Evolutionary conservation across 1,140 invertebrate genomes (phyloP), one percentile per base, ranked within the genome.

Genomic region (Cryptotermes secundus): DNA sequence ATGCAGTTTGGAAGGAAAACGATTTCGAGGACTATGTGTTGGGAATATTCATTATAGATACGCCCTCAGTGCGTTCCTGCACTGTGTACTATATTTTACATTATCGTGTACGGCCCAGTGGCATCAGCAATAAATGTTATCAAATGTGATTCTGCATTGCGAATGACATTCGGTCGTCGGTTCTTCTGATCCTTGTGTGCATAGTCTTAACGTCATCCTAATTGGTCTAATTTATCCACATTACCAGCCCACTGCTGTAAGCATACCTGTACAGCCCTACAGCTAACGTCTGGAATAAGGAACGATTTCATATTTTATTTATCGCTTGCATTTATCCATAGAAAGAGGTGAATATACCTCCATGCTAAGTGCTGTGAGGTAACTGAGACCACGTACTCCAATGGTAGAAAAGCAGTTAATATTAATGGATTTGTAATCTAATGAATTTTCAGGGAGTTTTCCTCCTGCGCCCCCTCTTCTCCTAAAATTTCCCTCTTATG

Each of bases 381-480:
- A 38, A 81, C 9, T 9, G 34, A 36, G 80, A 26, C 42, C 19
- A 19, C 59, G 26, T 72, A 45, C 36, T 9, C 7, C 7, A 26
- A 72, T 2, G 59, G 26, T 19, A 59, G 53, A 22, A 72, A 49
- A 36, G 84, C 84, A 84, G 84, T 84, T 84, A 86, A 81, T 83
- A 86, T 86, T 86, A 86, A 86, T 86, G 85, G 85, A 84, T 86
- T 84, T 86, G 79, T 86, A 86, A 86, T 86, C 85, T 86, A 86
- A 84, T 86, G 85, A 86, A 85, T 85, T 85, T 85, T 85, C 80
- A 82, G 81, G 42, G 35, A 36, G 24, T 49, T 79, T 72, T 79
- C 0, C n/a, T 49, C 53, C 81, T 34, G 14, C 81, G 24, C 81
- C 2, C 35, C 22, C n/a, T 35, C 81, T 12, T 38, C 79, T 16